A percentile compares a stretch with the other conserved stretches of the same genome.
phyloP scores from a whole-genome alignment of 2,113 vertebrate genomes.

The Sorex fumeus region DNA sequence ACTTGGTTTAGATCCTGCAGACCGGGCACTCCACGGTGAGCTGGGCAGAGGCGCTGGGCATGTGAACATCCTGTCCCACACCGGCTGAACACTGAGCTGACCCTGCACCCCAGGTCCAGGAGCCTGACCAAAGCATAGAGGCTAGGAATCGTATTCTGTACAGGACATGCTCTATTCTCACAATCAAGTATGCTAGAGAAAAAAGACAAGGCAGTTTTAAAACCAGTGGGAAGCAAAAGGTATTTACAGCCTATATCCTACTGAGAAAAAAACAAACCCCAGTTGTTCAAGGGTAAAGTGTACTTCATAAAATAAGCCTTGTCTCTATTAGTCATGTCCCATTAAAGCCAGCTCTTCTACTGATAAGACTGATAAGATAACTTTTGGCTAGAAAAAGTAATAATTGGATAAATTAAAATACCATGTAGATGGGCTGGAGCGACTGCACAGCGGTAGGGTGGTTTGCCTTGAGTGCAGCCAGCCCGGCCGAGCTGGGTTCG shows the following conservation, averaged over 20 bases:
- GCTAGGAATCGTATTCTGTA: no score
- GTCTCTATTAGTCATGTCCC: neutral
- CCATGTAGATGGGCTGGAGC: no score
- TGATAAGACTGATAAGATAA: neutral
- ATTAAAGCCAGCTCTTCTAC: neutral
- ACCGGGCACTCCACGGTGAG: no score
- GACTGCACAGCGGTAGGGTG: no score
- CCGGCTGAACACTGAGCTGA: no score
- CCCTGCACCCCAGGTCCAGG: no score
- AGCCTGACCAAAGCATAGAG: no score
- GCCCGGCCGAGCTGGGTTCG: no score
- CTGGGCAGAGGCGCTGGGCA: no score
- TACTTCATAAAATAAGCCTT: neutral
- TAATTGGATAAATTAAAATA: slow-evolving; percentile 24
- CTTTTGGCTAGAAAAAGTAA: neutral
- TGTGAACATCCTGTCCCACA: no score
- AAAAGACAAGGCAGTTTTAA: neutral
- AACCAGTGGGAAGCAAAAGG: neutral
- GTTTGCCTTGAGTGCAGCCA: no score
- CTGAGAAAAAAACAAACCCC: neutral
- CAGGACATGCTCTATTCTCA: neutral
- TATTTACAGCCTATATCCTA: neutral
- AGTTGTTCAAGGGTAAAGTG: neutral
- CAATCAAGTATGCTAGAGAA: neutral
- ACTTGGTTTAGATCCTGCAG: no score